phyloP scores from a whole-genome alignment of 2,888 invertebrate species.

The Ichneumoninae sp. region DNA sequence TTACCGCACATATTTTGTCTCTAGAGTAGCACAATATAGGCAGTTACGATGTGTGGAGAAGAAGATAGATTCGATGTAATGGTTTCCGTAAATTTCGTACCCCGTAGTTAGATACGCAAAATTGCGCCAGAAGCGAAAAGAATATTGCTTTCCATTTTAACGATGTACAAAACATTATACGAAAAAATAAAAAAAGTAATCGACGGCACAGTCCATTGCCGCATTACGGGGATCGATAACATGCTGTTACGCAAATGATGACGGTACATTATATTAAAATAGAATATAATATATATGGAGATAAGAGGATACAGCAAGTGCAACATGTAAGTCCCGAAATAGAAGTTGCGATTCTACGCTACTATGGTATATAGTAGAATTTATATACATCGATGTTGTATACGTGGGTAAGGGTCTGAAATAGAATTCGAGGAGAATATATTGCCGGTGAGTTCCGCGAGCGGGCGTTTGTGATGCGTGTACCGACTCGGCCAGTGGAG shows the following conservation, averaged over 20 bases:
- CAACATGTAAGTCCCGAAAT: slow-evolving; percentile 51
- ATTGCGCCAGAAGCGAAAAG: not conserved
- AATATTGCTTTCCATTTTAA: not conserved
- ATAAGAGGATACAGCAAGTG: slow-evolving; percentile 52
- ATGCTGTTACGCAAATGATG: slow-evolving; percentile 12
- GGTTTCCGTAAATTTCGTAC: not conserved
- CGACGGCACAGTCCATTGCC: not conserved
- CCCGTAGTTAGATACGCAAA: not conserved
- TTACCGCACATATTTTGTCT: not conserved
- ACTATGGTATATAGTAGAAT: not conserved
- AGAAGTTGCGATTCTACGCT: slow-evolving; percentile 30
- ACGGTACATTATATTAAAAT: slow-evolving; percentile 34
- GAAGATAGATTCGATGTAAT: not conserved
- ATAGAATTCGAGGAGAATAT: slow-evolving; percentile 53
- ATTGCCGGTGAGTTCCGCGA: slow-evolving; percentile 15
- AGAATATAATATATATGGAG: slow-evolving; percentile 29
- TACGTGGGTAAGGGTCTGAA: slow-evolving; percentile 26
- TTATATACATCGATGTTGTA: slow-evolving; percentile 24
- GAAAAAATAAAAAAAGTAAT: not conserved
- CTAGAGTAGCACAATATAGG: not conserved
- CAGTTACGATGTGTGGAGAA: no score
- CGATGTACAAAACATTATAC: not conserved
- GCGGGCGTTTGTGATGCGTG: slow-evolving; percentile 30
- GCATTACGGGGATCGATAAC: slow-evolving; percentile 1
- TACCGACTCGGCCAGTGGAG: not conserved